These are phyloP conservation scores for Ammospiza caudacuta DNA, from an alignment of 2,113 vertebrate species.

Conservation along the genomic window DNA sequence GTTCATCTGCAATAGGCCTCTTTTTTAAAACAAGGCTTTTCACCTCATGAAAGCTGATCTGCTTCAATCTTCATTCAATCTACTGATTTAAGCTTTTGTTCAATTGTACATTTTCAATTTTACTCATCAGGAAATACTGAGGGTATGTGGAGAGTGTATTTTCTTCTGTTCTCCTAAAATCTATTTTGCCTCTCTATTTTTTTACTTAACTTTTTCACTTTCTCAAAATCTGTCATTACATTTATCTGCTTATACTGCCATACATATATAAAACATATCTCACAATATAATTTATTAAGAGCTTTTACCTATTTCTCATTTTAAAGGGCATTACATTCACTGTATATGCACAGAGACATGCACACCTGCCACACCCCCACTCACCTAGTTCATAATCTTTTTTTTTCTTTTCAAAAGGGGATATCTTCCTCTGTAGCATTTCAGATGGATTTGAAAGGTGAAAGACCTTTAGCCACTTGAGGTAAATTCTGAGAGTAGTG, in stretches of 20 bases:
- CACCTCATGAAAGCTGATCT: background rate
- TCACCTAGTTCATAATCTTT: background rate
- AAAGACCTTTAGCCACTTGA: background rate
- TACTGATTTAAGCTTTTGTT: background rate
- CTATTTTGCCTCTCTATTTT: background rate
- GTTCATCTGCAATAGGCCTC: background rate
- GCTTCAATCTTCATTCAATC: background rate
- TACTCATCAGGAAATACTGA: background rate
- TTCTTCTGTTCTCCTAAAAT: background rate
- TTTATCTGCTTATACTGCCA: background rate
- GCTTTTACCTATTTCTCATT: background rate
- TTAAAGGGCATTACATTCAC: background rate
- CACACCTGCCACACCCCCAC: fast-evolving
- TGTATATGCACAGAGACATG: background rate
- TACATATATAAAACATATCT: background rate
- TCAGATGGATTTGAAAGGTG: background rate
- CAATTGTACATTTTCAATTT: background rate
- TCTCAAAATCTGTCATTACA: background rate
- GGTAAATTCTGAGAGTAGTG: background rate
- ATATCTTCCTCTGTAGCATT: background rate
- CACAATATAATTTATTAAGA: background rate
- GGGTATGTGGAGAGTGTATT: background rate
- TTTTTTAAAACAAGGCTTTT: background rate
- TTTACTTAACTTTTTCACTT: background rate
- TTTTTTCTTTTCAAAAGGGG: background rate